Percentiles rank a stretch among this genome's conserved stretches.
These are phyloP conservation scores for Crocallis elinguaria DNA, from an alignment of 2,888 invertebrate genomes.

Conservation along the genomic window DNA sequence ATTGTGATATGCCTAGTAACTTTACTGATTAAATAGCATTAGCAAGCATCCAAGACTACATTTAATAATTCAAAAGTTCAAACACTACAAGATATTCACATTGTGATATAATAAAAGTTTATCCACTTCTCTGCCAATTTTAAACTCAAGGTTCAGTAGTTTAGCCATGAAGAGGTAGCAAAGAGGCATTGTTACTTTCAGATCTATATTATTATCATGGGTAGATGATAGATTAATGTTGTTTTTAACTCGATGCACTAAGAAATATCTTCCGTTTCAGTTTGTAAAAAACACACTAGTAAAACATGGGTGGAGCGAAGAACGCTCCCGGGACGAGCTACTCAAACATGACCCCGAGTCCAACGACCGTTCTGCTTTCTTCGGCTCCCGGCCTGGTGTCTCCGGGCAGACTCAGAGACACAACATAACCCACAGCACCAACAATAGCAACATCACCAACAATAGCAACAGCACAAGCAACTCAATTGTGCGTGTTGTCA, in stretches of 20 bases:
- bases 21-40: too few relatives aligned
- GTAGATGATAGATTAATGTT: too few relatives aligned
- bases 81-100: too few relatives aligned
- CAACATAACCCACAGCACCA: neutral
- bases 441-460: slow-evolving; percentile 2
- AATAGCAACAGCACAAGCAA: slow-evolving; percentile 5
- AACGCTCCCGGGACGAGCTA: slow-evolving; percentile 82
- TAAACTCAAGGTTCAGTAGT: too few relatives aligned
- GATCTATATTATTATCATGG: too few relatives aligned
- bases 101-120: too few relatives aligned
- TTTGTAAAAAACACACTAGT: slow-evolving; percentile 82
- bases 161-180: too few relatives aligned
- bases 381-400: slow-evolving; percentile 53
- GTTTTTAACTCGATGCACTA: neutral
- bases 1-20: too few relatives aligned
- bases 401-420: slow-evolving; percentile 45
- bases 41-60: too few relatives aligned
- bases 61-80: too few relatives aligned
- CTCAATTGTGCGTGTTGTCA: neutral
- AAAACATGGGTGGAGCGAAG: slow-evolving; percentile 84
- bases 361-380: slow-evolving; percentile 56
- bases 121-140: too few relatives aligned
- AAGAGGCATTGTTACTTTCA: too few relatives aligned
- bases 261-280: slow-evolving; percentile 54
- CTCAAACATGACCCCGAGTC: slow-evolving; percentile 77